Base-by-base conservation (phyloP, 2,113 vertebrate genomes). In the Gymnocephalus cernua region DNA sequence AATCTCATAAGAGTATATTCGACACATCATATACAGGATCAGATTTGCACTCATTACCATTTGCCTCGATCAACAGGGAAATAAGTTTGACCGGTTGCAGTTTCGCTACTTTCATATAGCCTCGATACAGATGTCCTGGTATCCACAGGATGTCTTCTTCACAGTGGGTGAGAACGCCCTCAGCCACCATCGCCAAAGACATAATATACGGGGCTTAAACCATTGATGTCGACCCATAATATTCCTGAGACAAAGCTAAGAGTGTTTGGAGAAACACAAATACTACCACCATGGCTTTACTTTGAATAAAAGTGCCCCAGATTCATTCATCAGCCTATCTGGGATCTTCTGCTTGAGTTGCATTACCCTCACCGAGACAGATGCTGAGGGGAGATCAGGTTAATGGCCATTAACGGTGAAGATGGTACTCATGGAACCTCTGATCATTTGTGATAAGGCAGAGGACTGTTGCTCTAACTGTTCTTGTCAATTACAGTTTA, bases 281-380 rank as follows among this genome's bases (percentile, higher is more conserved):
- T 19, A 81, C 88, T 85, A 92, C 95, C 94, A 90, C 73, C 93
- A 95, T 95, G 91, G 85, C 83, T 94, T 90, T 73, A 8, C 86
- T 87, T 90, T 92, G 91, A 93, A 58, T 74, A 35, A 68, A 86
- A 83, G 78, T 57, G 32, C 80, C 83, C 83, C 75, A 51, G 76
- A 82, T 79, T 87, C 81, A 61, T 79, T 91, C 84, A 77, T 76
- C 84, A 27, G 45, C 59, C 21, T 74, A 89, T 91, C 92, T 92
- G 41, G 82, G 82, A 93, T 94, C 90, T 93, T 48, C 86, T 85
- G 91, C 89, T 86, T 75, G 79, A 91, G 84, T 77, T 90, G 88
- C 63, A 47, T 73, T 84, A 47, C 92, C 85, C 74, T 80, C 81
- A 91, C 61, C 86, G 84, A 74, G 80, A 84, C 74, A 19, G 82